Evolutionary conservation across 1,140 invertebrate species (phyloP).

Genomic region (Gyrodactylus salaris): DNA sequence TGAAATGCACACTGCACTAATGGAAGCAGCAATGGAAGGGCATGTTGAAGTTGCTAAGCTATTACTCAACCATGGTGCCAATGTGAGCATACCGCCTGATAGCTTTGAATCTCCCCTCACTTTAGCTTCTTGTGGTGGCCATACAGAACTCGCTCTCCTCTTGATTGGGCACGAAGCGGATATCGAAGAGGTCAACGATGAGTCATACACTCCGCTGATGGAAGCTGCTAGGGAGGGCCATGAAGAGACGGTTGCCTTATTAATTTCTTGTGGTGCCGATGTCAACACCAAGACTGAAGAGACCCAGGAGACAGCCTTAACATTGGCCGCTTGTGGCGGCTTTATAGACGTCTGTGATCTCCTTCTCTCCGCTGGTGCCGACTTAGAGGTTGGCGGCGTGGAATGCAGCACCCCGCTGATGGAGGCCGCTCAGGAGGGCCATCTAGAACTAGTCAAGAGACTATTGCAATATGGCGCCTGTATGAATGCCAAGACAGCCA

Average conservation of each 20-base stretch:
- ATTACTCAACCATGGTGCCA: constrained; percentile 32
- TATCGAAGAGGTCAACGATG: constrained; percentile 91
- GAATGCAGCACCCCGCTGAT: constrained; percentile 83
- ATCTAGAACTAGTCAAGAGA: constrained; percentile 46
- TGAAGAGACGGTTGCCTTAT: constrained; percentile 73
- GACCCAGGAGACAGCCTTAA: constrained; percentile 38
- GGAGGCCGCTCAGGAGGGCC: constrained; percentile 87
- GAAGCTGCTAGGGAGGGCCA: constrained; percentile 89
- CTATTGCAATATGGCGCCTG: constrained; percentile 29
- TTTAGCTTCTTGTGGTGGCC: constrained; percentile 79
- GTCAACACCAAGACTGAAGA: constrained; percentile 88
- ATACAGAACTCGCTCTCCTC: constrained; percentile 62
- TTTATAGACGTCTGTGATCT: constrained; percentile 21
- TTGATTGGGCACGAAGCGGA: constrained; percentile 79
- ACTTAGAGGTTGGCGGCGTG: constrained; percentile 31
- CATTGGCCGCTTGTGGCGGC: constrained; percentile 22
- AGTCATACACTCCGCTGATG: constrained; percentile 81
- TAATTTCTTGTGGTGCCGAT: constrained; percentile 63
- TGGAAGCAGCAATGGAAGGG: constrained; percentile 98
- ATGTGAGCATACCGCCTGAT: constrained; percentile 32
- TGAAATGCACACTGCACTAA: constrained; percentile 94
- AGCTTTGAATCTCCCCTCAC: constrained; percentile 95
- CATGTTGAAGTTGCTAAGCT: constrained; percentile 30
- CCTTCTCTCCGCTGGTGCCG: constrained; percentile 9
- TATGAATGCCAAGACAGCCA: constrained; percentile 63